Conservation (phyloP, 2,888 invertebrate genomes). For the Sinotaia quadrata region DNA sequence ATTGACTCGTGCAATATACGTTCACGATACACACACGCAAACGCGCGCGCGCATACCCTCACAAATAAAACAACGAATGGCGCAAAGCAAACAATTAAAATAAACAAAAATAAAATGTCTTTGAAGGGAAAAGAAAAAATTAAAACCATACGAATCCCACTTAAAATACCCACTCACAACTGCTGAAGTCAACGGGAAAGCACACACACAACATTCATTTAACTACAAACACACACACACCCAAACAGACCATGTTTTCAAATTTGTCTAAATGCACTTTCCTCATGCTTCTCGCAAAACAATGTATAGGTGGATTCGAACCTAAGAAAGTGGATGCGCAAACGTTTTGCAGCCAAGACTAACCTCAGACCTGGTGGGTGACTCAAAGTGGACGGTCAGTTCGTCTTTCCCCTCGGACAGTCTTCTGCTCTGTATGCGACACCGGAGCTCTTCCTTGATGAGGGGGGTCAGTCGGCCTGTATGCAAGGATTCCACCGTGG, state of each 20-base stretch:
- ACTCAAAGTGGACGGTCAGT: slow-evolving; percentile 42
- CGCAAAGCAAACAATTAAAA: no score
- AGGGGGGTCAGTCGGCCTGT: slow-evolving; percentile 46
- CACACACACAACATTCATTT: background rate
- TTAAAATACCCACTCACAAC: background rate
- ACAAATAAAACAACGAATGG: no score
- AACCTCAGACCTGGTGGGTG: slow-evolving; percentile 40
- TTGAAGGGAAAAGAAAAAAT: no score
- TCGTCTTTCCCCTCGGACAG: slow-evolving; percentile 48
- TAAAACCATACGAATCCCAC: no score
- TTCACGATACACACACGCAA: no score
- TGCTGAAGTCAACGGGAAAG: background rate
- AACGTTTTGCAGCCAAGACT: slow-evolving; percentile 2
- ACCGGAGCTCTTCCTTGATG: slow-evolving; percentile 49
- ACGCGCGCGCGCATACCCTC: no score
- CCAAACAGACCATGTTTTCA: no score
- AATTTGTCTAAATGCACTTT: background rate
- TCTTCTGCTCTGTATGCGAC: slow-evolving; percentile 45
- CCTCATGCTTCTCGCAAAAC: background rate
- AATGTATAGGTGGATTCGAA: background rate
- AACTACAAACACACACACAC: background rate
- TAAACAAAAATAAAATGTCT: no score
- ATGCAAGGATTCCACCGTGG: slow-evolving; percentile 39
- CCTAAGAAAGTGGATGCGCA: background rate
- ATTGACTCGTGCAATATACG: no score